Percentiles rank a stretch among this genome's conserved stretches.
Conservation (phyloP, 2,888 invertebrate species). For the Agrochola litura region DNA sequence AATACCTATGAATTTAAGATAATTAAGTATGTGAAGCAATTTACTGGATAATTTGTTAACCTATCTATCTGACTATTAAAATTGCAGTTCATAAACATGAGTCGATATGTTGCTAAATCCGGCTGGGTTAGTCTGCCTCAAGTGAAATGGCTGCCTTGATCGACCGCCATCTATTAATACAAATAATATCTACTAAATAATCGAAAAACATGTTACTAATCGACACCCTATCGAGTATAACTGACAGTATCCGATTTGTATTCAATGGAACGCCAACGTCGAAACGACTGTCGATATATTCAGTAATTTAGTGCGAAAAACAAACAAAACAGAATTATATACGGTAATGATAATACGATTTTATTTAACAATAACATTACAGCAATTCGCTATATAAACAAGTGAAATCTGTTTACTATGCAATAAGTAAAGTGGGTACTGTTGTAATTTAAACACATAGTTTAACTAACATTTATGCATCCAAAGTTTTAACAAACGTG, state of each 20-base stretch:
- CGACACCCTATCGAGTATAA: conserved; percentile 11
- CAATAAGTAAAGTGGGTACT: background rate
- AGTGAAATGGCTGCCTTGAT: conserved; percentile 54
- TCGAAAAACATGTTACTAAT: conserved; percentile 8
- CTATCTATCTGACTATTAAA: conserved; percentile 29
- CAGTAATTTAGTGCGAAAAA: conserved; percentile 30
- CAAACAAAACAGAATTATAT: conserved; percentile 34
- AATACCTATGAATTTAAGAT: conserved; percentile 9
- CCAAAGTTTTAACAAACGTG: conserved; percentile 19
- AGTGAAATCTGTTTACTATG: conserved; percentile 7
- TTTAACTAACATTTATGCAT: conserved; percentile 26
- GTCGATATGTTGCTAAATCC: conserved; percentile 57
- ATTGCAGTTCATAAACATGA: conserved; percentile 34
- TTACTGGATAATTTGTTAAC: conserved; percentile 20
- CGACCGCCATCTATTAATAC: conserved; percentile 59
- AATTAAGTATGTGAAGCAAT: conserved; percentile 30
- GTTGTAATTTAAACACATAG: conserved; percentile 19
- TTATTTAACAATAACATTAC: conserved; percentile 17
- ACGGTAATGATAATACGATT: conserved; percentile 39
- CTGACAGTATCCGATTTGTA: conserved; percentile 43
- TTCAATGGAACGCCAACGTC: conserved; percentile 35
- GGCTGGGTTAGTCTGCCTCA: conserved; percentile 52
- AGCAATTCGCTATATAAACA: conserved; percentile 2
- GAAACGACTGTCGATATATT: conserved; percentile 20
- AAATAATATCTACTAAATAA: conserved; percentile 18